Conservation (phyloP, 92 coral and sea anemone species). For the Montipora capitata region DNA sequence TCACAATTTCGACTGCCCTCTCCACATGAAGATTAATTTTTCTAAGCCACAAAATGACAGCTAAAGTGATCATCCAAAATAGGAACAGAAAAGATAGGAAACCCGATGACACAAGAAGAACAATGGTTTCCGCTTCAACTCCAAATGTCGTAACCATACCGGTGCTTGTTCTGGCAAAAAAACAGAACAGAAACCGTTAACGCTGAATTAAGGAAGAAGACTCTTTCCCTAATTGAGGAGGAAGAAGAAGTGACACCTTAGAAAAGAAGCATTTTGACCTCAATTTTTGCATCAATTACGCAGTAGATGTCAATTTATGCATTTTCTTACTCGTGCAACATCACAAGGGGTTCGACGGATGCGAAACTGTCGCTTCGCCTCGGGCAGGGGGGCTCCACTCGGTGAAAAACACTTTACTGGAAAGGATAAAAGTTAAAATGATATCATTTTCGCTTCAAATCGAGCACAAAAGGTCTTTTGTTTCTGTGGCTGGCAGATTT, state of each 20-base stretch:
- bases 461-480: too few species aligned
- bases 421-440: too few species aligned
- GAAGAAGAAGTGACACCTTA: background rate
- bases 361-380: too few species aligned
- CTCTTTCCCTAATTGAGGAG: too few species aligned
- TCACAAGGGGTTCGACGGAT: too few species aligned
- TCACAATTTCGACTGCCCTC: background rate
- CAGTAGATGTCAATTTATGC: too few species aligned
- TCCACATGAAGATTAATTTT: conserved; percentile 4
- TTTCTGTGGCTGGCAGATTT: too few species aligned
- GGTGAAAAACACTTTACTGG: too few species aligned
- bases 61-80: background rate
- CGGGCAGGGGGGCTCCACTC: too few species aligned
- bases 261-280: background rate
- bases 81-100: conserved; percentile 1
- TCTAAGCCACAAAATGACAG: conserved; percentile 13
- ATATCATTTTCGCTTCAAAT: too few species aligned
- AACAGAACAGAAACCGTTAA: background rate
- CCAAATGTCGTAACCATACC: background rate
- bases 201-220: background rate
- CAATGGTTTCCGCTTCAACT: background rate
- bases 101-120: background rate
- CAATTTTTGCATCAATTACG: background rate
- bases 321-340: too few species aligned
- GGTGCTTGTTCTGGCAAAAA: background rate